These are phyloP conservation scores for Myxocyprinus asiaticus DNA, from an alignment of 2,113 vertebrate species.

Conservation along the genomic window DNA sequence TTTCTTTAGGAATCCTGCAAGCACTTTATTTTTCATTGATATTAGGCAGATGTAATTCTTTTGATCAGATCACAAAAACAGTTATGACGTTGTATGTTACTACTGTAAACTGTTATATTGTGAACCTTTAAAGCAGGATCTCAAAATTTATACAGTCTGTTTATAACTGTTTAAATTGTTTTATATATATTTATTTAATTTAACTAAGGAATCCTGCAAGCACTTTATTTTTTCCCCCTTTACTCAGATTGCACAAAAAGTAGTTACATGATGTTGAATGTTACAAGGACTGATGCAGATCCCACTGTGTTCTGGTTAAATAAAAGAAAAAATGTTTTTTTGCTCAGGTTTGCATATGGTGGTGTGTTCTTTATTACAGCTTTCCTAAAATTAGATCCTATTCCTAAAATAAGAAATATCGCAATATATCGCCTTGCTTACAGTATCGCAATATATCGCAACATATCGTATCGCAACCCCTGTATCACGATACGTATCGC, in stretches of 20 bases:
- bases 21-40: slow-evolving; percentile 17
- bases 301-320: neutral
- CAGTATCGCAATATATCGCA: too few species aligned
- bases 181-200: neutral
- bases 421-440: too few species aligned
- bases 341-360: too few species aligned
- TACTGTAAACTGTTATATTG: neutral
- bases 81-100: neutral
- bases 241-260: neutral
- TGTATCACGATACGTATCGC: too few species aligned
- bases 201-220: slow-evolving; percentile 2
- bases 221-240: neutral
- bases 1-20: slow-evolving; percentile 1
- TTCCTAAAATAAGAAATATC: too few species aligned
- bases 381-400: too few species aligned
- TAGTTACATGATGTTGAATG: neutral
- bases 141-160: neutral
- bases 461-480: too few species aligned
- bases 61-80: too few species aligned
- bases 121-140: slow-evolving; percentile 5
- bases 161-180: neutral
- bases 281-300: neutral
- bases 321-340: neutral
- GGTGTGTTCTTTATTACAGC: too few species aligned
- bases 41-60: neutral